Evolutionary conservation across 64 coral and sea anemone species (phyloP).

Genomic region (Hydrozoanthus tunicans): DNA sequence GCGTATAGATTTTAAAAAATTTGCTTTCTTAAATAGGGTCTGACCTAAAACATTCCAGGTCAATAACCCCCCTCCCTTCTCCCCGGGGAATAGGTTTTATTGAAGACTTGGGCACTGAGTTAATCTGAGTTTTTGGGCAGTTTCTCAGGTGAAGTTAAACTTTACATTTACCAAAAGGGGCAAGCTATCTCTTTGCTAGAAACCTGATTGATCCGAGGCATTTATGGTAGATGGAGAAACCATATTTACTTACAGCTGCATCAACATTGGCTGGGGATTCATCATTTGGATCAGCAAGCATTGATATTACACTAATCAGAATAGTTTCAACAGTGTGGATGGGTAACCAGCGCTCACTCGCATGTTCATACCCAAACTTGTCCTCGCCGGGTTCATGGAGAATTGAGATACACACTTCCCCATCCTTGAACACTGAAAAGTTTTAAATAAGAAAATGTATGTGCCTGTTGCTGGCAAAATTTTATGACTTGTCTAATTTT

Average conservation of each 20-base stretch:
- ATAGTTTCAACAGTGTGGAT: slow-evolving; percentile 97
- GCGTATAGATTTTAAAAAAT: no score
- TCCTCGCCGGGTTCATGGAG: slow-evolving; percentile 99
- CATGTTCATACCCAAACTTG: slow-evolving; percentile 95
- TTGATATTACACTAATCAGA: slow-evolving; percentile 97
- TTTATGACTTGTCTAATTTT: no score
- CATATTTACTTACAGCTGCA: slow-evolving; percentile 84
- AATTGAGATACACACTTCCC: slow-evolving; percentile 98
- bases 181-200: neutral
- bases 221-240: neutral
- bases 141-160: no score
- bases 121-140: no score
- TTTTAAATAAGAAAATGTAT: no score
- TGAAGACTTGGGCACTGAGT: no score
- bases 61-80: no score
- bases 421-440: slow-evolving; percentile 85
- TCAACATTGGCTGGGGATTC: slow-evolving; percentile 99
- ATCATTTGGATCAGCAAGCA: slow-evolving; percentile 98
- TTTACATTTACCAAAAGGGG: neutral
- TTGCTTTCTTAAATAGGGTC: no score
- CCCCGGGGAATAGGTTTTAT: no score
- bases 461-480: neutral
- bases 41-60: no score
- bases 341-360: slow-evolving; percentile 91
- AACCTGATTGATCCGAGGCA: no score